A percentile compares a stretch with the other conserved stretches of the same genome.
phyloP scores from a whole-genome alignment of 1,140 invertebrate genomes.

The Gryon sp. region DNA sequence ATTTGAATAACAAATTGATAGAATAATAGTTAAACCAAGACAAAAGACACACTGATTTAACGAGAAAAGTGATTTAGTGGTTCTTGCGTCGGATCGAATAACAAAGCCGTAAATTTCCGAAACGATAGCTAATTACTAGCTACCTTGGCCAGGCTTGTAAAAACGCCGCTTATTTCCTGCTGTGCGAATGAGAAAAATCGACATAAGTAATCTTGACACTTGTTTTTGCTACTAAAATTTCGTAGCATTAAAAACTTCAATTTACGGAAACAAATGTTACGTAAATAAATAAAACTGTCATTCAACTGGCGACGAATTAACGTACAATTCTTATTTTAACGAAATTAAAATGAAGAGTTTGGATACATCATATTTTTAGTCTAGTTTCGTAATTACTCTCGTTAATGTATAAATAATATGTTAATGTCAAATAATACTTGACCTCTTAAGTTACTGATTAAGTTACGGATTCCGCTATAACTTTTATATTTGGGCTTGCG shows the following conservation, averaged over 20 bases:
- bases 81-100: conserved; percentile 46
- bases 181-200: conserved; percentile 49
- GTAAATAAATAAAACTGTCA: conserved; percentile 4
- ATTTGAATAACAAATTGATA: conserved; percentile 37
- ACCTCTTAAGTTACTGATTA: conserved; percentile 14
- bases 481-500: conserved; percentile 15
- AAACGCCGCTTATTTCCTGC: conserved; percentile 23
- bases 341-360: conserved; percentile 53
- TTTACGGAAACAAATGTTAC: conserved; percentile 6
- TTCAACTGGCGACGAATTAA: too few relatives aligned
- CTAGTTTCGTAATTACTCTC: conserved; percentile 31
- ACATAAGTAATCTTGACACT: conserved; percentile 32
- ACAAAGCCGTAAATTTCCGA: conserved; percentile 57
- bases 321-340: too few relatives aligned
- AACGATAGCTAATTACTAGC: conserved; percentile 58
- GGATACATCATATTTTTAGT: conserved; percentile 18
- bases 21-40: conserved; percentile 29
- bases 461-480: neutral
- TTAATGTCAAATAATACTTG: too few relatives aligned
- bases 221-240: conserved; percentile 39
- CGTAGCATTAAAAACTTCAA: conserved; percentile 18
- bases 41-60: conserved; percentile 37
- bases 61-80: conserved; percentile 47
- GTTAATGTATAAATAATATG: conserved; percentile 10
- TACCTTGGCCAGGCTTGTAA: conserved; percentile 22